Conservation (phyloP, 2,113 vertebrate genomes). For the Zosterops japonicus region DNA sequence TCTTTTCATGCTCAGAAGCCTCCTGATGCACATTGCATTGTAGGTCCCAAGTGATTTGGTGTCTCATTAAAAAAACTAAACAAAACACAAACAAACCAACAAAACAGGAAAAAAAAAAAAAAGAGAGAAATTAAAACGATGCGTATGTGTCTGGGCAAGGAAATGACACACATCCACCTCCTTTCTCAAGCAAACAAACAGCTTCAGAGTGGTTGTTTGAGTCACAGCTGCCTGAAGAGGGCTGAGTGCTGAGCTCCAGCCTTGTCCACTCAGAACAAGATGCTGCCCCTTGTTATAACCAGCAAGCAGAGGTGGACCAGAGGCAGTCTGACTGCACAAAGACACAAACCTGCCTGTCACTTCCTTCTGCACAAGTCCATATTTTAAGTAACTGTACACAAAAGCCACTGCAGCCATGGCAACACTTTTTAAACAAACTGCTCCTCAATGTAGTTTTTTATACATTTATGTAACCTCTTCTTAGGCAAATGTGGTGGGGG, state of each 20-base stretch:
- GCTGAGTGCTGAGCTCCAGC: not conserved
- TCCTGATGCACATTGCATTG: not conserved
- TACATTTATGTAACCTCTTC: not conserved
- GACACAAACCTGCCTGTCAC: not conserved
- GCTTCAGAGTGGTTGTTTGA: not conserved
- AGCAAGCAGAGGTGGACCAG: not conserved
- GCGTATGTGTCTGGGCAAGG: not conserved
- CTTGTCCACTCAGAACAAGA: not conserved
- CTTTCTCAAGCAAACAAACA: conserved; percentile 4
- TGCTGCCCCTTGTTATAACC: not conserved
- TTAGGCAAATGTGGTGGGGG: not conserved
- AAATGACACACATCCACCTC: conserved; percentile 3
- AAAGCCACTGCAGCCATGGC: not conserved
- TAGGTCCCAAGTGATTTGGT: not conserved
- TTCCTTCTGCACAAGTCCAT: not conserved
- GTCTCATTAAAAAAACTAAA: not conserved
- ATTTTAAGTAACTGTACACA: not conserved
- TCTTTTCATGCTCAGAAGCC: not conserved
- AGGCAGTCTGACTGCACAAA: not conserved
- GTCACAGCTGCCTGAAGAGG: not conserved
- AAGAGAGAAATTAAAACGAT: not conserved
- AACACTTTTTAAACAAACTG: not conserved
- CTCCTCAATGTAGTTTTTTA: not conserved
- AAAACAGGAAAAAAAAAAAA: not conserved
- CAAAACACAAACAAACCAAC: not conserved